Percentiles rank a stretch among this genome's conserved stretches.
These are phyloP conservation scores for Plemyria rubiginata DNA, from an alignment of 2,888 invertebrate genomes.

Conservation along the genomic window DNA sequence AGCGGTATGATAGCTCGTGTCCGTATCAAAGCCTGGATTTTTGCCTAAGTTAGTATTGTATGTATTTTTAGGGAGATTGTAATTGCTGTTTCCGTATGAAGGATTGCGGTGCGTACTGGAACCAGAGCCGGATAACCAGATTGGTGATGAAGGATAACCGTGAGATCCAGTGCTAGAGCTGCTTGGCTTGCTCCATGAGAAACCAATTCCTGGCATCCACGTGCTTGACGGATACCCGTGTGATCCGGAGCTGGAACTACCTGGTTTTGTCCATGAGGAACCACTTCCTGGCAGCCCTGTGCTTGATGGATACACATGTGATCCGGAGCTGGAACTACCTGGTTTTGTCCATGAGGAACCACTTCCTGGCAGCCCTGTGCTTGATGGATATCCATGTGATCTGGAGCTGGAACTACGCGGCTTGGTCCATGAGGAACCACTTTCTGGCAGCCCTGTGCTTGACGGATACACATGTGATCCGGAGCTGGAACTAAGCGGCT, in stretches of 20 bases:
- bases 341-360: slow-evolving; percentile 5
- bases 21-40: slow-evolving; percentile 18
- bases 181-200: too few relatives aligned
- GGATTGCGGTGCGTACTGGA: slow-evolving; percentile 25
- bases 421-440: slow-evolving; percentile 33
- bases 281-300: slow-evolving; percentile 12
- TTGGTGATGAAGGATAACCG: slow-evolving; percentile 11
- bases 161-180: slow-evolving; percentile 13
- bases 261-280: slow-evolving; percentile 23
- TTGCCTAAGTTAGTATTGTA: slow-evolving; percentile 42
- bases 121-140: slow-evolving; percentile 41
- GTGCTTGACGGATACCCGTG: slow-evolving; percentile 19
- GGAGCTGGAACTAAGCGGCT: too few relatives aligned
- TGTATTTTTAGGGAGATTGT: slow-evolving; percentile 32
- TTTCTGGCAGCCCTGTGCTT: too few relatives aligned
- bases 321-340: slow-evolving; percentile 9
- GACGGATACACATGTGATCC: too few relatives aligned
- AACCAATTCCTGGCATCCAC: slow-evolving; percentile 2
- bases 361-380: slow-evolving; percentile 42
- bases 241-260: slow-evolving; percentile 29
- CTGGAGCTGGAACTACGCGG: slow-evolving; percentile 24
- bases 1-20: slow-evolving; percentile 44
- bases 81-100: slow-evolving; percentile 25
- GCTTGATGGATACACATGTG: slow-evolving; percentile 28
- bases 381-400: slow-evolving; percentile 27